Evolutionary conservation across 2,113 vertebrate genomes (phyloP).

Genomic region (Petaurus breviceps): DNA sequence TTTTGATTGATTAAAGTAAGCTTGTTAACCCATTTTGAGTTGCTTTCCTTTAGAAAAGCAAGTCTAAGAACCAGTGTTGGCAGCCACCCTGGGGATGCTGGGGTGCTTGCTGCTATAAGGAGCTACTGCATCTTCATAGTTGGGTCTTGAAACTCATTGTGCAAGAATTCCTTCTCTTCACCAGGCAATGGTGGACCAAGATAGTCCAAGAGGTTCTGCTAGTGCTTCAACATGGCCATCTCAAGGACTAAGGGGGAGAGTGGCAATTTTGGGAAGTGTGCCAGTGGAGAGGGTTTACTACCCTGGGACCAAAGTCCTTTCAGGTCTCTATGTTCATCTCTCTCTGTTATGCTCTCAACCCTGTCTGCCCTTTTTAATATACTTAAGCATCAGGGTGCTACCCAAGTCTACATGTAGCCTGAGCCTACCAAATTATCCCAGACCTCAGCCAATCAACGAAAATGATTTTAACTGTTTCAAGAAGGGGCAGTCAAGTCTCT

Average conservation of each 20-base stretch:
- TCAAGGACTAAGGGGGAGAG: not conserved
- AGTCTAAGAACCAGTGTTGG: too few relatives aligned
- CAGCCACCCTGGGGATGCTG: too few relatives aligned
- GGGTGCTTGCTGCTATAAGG: too few relatives aligned
- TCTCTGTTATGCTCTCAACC: not conserved
- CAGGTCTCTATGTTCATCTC: not conserved
- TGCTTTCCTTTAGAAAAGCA: too few relatives aligned
- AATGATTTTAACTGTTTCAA: not conserved
- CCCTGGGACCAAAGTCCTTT: not conserved
- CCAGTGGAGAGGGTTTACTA: not conserved
- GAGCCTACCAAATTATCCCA: not conserved
- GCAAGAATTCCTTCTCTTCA: not conserved
- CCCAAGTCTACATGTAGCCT: not conserved
- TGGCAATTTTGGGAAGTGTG: not conserved
- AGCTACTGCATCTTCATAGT: not conserved
- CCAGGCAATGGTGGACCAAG: too few relatives aligned
- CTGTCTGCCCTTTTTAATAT: not conserved
- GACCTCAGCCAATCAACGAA: not conserved
- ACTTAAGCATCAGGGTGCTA: not conserved
- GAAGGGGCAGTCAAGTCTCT: too few relatives aligned
- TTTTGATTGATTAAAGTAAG: too few relatives aligned
- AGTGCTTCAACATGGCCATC: not conserved
- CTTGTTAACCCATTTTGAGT: too few relatives aligned
- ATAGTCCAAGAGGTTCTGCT: not conserved
- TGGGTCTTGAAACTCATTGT: not conserved